Evolutionary conservation across 2,113 vertebrate genomes (phyloP), one percentile per base, ranked within the genome.

Genomic region (Scartelaos histophorus): DNA sequence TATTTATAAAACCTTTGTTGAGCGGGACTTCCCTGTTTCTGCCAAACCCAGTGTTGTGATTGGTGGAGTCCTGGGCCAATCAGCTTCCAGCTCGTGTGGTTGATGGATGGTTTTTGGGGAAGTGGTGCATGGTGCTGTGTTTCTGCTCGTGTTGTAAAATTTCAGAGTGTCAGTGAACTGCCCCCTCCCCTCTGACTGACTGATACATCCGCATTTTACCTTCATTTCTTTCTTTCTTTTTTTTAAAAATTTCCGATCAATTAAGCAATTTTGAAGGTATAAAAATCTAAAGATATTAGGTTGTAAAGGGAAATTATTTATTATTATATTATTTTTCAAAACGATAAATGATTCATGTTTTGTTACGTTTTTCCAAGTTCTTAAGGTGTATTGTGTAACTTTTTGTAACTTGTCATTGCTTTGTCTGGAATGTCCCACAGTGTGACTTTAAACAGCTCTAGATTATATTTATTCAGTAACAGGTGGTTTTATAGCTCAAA

Each of bases 91-190:
- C 61, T n/a, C n/a, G 34, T 38, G 61, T 64, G 29, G 29, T 38
- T 13, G 34, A 38, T 7, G 61, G 61, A n/a, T 17, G 61, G 61
- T 43, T 64, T 64, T 74, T 56, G 29, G 53, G 61, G 57, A 70
- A 66, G 76, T 79, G 69, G 70, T 53, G 83, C 88, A 89, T 90
- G 87, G 79, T 85, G 83, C 80, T 10, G 81, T 87, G 85, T 87
- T 87, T 74, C 85, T 85, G 83, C 83, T 85, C 4, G 76, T 88
- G 85, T 78, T 69, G 81, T 88, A 71, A 80, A 79, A 71, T 84
- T 71, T 73, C 69, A 81, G 71, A 85, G 71, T 77, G 78, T 80
- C 75, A 49, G 74, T 87, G 85, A 85, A 71, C 81, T 57, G 73
- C 79, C 81, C 82, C 82, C 82, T 86, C 85, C 80, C 83, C 51